Evolutionary conservation across 2,888 invertebrate species (phyloP).

Genomic region (Platynereis dumerilii): DNA sequence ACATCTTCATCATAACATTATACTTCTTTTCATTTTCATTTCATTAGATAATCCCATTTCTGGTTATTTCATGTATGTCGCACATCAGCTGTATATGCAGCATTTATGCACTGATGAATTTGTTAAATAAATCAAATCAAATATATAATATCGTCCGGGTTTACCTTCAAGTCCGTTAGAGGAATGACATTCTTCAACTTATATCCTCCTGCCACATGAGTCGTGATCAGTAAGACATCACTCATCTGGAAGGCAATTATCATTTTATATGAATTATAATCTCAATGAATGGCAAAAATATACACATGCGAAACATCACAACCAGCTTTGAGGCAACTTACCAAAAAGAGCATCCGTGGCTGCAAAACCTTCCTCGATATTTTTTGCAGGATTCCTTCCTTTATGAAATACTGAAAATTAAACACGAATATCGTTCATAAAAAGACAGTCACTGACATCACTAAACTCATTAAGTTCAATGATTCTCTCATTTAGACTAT

Average conservation of each 20-base stretch:
- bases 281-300: too few relatives aligned
- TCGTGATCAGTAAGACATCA: slow-evolving; percentile 59
- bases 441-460: not conserved
- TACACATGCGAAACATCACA: not conserved
- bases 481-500: too few relatives aligned
- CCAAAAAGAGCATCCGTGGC: slow-evolving; percentile 72
- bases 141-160: too few relatives aligned
- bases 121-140: too few relatives aligned
- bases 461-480: slow-evolving; percentile 1
- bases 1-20: too few relatives aligned
- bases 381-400: slow-evolving; percentile 72
- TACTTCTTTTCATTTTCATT: too few relatives aligned
- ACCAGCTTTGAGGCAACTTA: slow-evolving; percentile 59
- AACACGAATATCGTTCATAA: too few relatives aligned
- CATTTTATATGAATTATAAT: too few relatives aligned
- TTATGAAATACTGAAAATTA: slow-evolving; percentile 64
- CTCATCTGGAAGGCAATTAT: slow-evolving; percentile 50
- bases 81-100: too few relatives aligned
- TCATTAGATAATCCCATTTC: too few relatives aligned
- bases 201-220: slow-evolving; percentile 51
- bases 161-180: slow-evolving; percentile 67
- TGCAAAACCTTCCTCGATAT: slow-evolving; percentile 72
- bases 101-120: too few relatives aligned
- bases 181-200: slow-evolving; percentile 67
- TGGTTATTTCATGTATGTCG: too few relatives aligned